Evolutionary conservation across 64 coral and sea anemone species (phyloP).

Genomic region (Porites australiensis): DNA sequence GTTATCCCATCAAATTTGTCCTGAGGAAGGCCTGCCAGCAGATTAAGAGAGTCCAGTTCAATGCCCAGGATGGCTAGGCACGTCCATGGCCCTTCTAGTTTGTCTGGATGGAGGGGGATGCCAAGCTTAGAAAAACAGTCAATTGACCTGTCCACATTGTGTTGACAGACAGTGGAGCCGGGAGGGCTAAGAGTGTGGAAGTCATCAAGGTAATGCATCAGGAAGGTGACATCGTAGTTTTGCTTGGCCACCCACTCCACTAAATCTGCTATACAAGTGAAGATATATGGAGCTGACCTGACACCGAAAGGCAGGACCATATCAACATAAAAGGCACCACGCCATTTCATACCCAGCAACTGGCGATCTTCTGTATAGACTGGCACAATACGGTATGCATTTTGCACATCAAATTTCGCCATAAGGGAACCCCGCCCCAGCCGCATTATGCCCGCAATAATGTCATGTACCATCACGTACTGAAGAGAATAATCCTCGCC

Average conservation of each 20-base stretch:
- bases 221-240: background rate
- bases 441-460: background rate
- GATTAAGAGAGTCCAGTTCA: no score
- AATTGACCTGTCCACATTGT: background rate
- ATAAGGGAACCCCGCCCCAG: background rate
- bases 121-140: background rate
- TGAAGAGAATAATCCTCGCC: background rate
- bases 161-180: background rate
- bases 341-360: conserved; percentile 47
- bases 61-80: no score
- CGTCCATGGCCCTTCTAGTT: conserved; percentile 32
- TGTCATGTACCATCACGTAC: conserved; percentile 44
- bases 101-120: conserved; percentile 48
- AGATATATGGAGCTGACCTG: conserved; percentile 22
- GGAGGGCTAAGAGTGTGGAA: conserved; percentile 16
- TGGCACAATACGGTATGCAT: conserved; percentile 10
- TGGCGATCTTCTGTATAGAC: background rate
- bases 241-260: conserved; percentile 26
- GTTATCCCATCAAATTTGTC: no score
- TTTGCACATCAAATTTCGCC: conserved; percentile 37
- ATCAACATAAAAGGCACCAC: background rate
- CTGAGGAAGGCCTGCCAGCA: no score
- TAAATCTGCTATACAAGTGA: background rate
- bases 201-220: conserved; percentile 50
- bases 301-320: conserved; percentile 24